These are phyloP conservation scores for Drosophila parabipectinata DNA, from an alignment of 1,140 invertebrate species.

Conservation along the genomic window DNA sequence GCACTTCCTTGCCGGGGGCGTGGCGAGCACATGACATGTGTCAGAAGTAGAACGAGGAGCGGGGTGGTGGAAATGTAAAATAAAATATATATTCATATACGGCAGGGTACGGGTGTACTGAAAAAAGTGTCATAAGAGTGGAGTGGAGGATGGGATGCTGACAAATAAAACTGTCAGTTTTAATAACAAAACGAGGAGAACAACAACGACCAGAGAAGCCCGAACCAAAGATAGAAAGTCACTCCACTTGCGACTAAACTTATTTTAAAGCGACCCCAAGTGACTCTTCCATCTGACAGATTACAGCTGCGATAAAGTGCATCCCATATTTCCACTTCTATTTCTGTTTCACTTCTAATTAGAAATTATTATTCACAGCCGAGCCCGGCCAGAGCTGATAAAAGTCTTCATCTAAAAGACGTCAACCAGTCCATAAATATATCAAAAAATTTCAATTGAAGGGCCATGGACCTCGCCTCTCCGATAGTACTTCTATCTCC, in stretches of 20 bases:
- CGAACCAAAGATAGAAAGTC: conserved; percentile 20
- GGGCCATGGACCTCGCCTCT: conserved; percentile 14
- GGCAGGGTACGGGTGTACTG: conserved; percentile 10
- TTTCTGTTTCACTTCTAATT: conserved; percentile 67
- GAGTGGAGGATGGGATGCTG: conserved; percentile 37
- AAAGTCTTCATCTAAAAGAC: conserved; percentile 22
- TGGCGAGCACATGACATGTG: conserved; percentile 64
- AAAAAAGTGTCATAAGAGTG: conserved; percentile 77
- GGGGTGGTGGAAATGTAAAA: conserved; percentile 41
- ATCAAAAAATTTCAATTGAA: conserved; percentile 59
- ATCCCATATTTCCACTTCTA: conserved; percentile 20
- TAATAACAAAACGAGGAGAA: conserved; percentile 65
- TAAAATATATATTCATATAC: conserved; percentile 44
- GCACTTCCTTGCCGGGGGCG: conserved; percentile 7
- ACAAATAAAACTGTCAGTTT: conserved; percentile 83
- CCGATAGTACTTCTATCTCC: conserved; percentile 38
- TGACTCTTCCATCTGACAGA: conserved; percentile 66
- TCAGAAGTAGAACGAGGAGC: conserved; percentile 53
- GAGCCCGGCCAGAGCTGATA: conserved; percentile 54
- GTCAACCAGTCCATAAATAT: conserved; percentile 68
- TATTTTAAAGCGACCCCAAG: conserved; percentile 19
- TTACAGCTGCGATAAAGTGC: conserved; percentile 77
- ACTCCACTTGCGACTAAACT: conserved; percentile 50
- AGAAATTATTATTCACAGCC: conserved; percentile 50
- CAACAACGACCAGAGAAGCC: conserved; percentile 8